Evolutionary conservation across 1,140 invertebrate genomes (phyloP), one percentile per base, ranked within the genome.

Genomic region (Sweltsa coloradensis): DNA sequence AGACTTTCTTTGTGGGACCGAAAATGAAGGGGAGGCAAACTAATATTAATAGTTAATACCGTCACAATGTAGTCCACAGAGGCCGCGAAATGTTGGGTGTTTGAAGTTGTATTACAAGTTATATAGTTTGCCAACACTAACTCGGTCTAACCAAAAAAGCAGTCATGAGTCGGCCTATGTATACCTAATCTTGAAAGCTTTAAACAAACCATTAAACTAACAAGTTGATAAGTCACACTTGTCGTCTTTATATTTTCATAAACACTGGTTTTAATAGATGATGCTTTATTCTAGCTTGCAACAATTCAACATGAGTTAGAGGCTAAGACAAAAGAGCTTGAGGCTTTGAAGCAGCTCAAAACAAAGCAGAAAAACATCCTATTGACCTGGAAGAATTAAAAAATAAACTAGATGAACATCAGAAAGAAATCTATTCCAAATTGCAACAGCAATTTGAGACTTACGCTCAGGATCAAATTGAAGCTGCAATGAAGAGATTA

Each of bases 401-500:
- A 21, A 44, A 50, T 19, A 51, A 46, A 19, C 41, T 51, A 22
- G 42, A 50, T 43, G 44, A 47, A 22, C 26, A 45, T 3, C 27
- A 45, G 19, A 18, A 9, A 2, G 18, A 40, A 22, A 52, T 34
- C 39, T 27, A 11, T 27, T 37, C 13, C 19, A 16, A 25, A 22
- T 45, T 31, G 25, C 45, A 45, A 27, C 41, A 16, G 42, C 45
- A 54, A 21, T 45, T 34, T 5, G 45, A 47, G 1, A 22, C 34
- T 5, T 45, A 11, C 4, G 22, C 57, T 6, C 19, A 41, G 54
- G 11, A 37, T 49, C 37, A 48, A 41, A 2, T 51, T 60, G 41
- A 60, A 54, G 51, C 46, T 24, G 53, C 63, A 41, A 53, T 57
- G 51, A 14, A 55, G 46, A 27, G 52, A 58, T 14, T 22, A 48